A percentile compares a stretch with the other conserved stretches of the same genome.
These are phyloP conservation scores for Sepioteuthis lessoniana DNA, from an alignment of 2,888 invertebrate genomes.

Conservation along the genomic window DNA sequence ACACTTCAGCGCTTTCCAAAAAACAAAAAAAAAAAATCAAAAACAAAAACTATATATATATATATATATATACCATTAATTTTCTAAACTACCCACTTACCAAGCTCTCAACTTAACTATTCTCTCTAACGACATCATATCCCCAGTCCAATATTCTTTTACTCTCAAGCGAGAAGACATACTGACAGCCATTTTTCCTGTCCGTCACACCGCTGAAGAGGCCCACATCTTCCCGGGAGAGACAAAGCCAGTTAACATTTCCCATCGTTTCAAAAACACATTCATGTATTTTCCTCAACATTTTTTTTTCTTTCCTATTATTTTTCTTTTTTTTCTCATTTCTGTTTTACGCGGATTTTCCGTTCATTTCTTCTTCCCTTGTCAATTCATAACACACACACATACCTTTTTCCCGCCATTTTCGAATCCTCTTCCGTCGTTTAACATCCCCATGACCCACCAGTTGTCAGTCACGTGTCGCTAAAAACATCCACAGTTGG, in stretches of 20 bases:
- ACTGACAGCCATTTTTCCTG: slow-evolving; percentile 33
- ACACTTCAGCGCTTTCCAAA: no score
- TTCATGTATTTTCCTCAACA: not conserved
- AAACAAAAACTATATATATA: not conserved
- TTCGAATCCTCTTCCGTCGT: not conserved
- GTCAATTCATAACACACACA: not conserved
- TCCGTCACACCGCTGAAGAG: not conserved
- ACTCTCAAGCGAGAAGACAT: not conserved
- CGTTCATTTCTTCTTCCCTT: not conserved
- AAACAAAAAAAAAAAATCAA: no score
- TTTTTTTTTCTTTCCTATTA: not conserved
- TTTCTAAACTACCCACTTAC: not conserved
- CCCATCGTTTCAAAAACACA: slow-evolving; percentile 6
- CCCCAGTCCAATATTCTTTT: not conserved
- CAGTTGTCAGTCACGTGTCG: not conserved
- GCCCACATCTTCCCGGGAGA: not conserved
- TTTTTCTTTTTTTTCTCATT: not conserved
- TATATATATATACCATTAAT: not conserved
- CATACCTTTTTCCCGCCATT: not conserved
- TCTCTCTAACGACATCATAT: not conserved
- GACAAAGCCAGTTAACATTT: not conserved
- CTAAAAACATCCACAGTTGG: slow-evolving; percentile 8
- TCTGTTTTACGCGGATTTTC: not conserved
- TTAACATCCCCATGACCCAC: not conserved
- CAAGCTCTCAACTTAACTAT: not conserved